phyloP scores from a whole-genome alignment of 2,888 invertebrate species.

The Cheilosia vulpina region DNA sequence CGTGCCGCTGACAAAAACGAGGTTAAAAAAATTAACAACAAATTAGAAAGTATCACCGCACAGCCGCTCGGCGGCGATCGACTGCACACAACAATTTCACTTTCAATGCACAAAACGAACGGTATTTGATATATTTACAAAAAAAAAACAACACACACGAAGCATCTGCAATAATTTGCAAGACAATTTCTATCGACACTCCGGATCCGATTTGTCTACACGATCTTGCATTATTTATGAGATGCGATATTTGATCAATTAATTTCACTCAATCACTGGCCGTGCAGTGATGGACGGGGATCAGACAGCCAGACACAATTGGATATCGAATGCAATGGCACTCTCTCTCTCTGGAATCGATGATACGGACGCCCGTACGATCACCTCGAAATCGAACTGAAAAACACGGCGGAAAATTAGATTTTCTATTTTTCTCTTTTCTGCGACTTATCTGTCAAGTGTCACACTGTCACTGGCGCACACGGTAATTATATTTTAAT shows the following conservation, averaged over 20 bases:
- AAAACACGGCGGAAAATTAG: conserved; percentile 7
- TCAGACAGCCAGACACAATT: conserved; percentile 38
- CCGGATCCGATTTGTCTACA: conserved; percentile 11
- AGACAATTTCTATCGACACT: conserved; percentile 35
- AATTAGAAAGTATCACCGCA: conserved; percentile 65
- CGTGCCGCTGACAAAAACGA: neutral
- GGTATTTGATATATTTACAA: conserved; percentile 42
- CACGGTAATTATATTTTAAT: conserved; percentile 43
- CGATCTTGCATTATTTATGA: conserved; percentile 54
- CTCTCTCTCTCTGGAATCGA: conserved; percentile 19
- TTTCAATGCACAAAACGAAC: conserved; percentile 64
- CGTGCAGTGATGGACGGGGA: conserved; percentile 12
- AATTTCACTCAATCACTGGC: conserved; percentile 46
- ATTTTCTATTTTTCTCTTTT: conserved; percentile 3
- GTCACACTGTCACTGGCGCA: conserved; percentile 4
- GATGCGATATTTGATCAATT: conserved; percentile 52
- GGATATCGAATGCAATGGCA: conserved; percentile 38
- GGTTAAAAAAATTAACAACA: conserved; percentile 31
- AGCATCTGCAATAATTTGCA: conserved; percentile 20
- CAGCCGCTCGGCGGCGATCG: conserved; percentile 18
- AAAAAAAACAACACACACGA: neutral
- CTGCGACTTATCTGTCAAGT: neutral
- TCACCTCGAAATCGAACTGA: conserved; percentile 17
- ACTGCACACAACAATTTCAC: conserved; percentile 63
- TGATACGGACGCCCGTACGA: conserved; percentile 29